Percentiles rank a stretch among this genome's conserved stretches.
Evolutionary conservation across 2,113 vertebrate species (phyloP).

Genomic region (Plectropomus leopardus): DNA sequence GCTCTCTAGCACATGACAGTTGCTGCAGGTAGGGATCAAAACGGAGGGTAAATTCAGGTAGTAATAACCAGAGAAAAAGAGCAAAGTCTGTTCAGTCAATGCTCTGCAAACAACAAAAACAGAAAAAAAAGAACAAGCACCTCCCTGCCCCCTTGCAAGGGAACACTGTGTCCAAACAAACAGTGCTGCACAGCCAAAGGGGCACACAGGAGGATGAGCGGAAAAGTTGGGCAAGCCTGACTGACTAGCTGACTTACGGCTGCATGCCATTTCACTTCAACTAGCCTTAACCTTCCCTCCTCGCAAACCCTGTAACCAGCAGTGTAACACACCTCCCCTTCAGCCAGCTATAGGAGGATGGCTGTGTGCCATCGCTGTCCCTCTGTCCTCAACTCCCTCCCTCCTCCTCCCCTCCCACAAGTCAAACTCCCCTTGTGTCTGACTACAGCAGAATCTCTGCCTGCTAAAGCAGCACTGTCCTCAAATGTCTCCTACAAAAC

Average conservation of each 20-base stretch:
- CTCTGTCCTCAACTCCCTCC: constrained; percentile 42
- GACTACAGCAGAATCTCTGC: constrained; percentile 75
- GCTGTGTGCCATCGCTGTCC: constrained; percentile 30
- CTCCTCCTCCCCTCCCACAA: constrained; percentile 53
- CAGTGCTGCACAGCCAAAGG: constrained; percentile 52
- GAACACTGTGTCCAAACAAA: constrained; percentile 78
- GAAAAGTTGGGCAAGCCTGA: constrained; percentile 32
- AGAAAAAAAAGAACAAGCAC: constrained; percentile 13
- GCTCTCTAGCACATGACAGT: not conserved
- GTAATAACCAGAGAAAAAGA: constrained; percentile 20
- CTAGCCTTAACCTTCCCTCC: not conserved
- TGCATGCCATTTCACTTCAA: constrained; percentile 20
- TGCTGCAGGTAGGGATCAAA: not conserved
- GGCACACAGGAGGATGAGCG: constrained; percentile 43
- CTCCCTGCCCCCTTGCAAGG: constrained; percentile 37
- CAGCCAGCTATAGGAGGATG: constrained; percentile 33
- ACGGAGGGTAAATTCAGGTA: constrained; percentile 10
- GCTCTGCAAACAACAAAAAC: constrained; percentile 39
- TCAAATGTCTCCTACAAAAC: constrained; percentile 75
- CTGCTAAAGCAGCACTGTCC: constrained; percentile 73
- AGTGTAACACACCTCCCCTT: not conserved
- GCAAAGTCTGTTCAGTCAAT: constrained; percentile 64
- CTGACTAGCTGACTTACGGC: constrained; percentile 35
- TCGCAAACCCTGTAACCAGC: constrained; percentile 42
- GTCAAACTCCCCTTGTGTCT: constrained; percentile 43